These are phyloP conservation scores for Galerucella nymphaeae DNA, from an alignment of 2,888 invertebrate genomes.

Conservation along the genomic window DNA sequence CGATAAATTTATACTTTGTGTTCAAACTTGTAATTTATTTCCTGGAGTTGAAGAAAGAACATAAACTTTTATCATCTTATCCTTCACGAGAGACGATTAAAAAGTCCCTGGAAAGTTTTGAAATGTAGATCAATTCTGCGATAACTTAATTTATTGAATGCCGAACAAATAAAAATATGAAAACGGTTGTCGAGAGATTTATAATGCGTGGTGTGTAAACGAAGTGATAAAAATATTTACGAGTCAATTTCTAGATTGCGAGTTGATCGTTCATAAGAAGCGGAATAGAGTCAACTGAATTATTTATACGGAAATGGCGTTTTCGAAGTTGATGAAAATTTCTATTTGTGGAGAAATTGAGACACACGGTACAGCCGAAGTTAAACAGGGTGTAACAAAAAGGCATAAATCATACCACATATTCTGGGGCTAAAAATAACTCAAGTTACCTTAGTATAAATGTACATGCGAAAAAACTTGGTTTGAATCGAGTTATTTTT, in stretches of 20 bases:
- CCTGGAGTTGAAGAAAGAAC: constrained; percentile 1
- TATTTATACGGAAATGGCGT: neutral
- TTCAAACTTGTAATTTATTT: constrained; percentile 6
- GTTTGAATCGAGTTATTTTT: too few species aligned
- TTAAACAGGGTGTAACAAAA: too few species aligned
- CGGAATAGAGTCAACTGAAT: neutral
- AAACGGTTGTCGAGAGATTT: neutral
- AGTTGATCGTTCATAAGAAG: neutral
- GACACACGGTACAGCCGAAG: too few species aligned
- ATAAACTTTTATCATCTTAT: constrained; percentile 15
- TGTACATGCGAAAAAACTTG: too few species aligned
- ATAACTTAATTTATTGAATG: constrained; percentile 14
- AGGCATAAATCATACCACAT: too few species aligned
- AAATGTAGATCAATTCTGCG: constrained; percentile 11
- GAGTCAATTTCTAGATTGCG: neutral
- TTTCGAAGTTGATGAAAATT: too few species aligned
- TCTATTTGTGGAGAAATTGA: too few species aligned
- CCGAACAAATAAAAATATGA: constrained; percentile 10
- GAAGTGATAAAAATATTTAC: constrained; percentile 11
- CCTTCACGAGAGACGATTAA: neutral
- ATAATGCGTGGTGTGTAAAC: neutral
- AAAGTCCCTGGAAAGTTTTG: constrained; percentile 13
- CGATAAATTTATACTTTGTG: constrained; percentile 19
- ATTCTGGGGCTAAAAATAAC: too few species aligned
- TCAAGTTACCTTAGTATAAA: too few species aligned